Conservation (phyloP, 2,888 invertebrate genomes). For the Yponomeuta evonymella region DNA sequence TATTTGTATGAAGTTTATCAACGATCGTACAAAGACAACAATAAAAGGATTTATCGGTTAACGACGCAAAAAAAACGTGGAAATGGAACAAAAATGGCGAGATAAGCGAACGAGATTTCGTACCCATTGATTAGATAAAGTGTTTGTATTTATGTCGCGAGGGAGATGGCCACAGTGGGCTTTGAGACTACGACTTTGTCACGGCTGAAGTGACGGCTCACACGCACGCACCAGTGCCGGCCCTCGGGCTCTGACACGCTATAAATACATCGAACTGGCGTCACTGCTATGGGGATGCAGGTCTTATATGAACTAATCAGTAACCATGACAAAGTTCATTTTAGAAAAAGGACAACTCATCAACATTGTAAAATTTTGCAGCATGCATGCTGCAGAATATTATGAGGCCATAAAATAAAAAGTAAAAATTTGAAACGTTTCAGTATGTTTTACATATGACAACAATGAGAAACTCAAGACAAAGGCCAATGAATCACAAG, state of each 20-base stretch:
- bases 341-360: neutral
- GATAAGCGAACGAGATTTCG: neutral
- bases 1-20: neutral
- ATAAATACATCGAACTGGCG: constrained; percentile 15
- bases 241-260: constrained; percentile 2
- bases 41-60: constrained; percentile 11
- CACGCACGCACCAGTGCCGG: constrained; percentile 29
- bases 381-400: too few relatives aligned
- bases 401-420: too few relatives aligned
- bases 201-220: constrained; percentile 47
- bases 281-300: neutral
- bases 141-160: constrained; percentile 18
- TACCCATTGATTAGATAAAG: neutral
- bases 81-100: neutral
- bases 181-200: constrained; percentile 32
- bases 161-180: constrained; percentile 21
- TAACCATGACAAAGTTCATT: neutral
- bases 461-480: too few relatives aligned
- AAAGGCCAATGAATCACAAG: neutral
- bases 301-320: neutral
- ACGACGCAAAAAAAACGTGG: constrained; percentile 9
- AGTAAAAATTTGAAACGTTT: too few relatives aligned
- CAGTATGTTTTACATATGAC: too few relatives aligned
- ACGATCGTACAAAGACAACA: neutral
- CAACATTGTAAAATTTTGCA: too few relatives aligned